phyloP scores from a whole-genome alignment of 1,140 invertebrate genomes.

The Formica selysi region DNA sequence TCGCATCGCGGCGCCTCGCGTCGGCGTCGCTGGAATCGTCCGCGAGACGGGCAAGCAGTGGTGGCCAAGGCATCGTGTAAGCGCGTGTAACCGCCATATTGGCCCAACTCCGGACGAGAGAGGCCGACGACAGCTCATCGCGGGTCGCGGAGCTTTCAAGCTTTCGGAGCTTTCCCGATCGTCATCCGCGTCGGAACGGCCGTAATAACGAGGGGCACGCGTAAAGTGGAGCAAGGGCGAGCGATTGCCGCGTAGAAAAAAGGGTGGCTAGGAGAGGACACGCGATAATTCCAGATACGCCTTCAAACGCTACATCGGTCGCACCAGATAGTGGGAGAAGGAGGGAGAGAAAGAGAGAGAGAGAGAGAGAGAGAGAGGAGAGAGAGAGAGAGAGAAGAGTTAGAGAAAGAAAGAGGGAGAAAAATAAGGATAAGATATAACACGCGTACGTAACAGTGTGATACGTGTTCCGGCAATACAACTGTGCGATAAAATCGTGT shows the following conservation, averaged over 20 bases:
- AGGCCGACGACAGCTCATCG: slow-evolving; percentile 40
- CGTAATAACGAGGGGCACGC: slow-evolving; percentile 26
- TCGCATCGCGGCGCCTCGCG: slow-evolving; percentile 78
- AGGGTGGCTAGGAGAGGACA: slow-evolving; percentile 55
- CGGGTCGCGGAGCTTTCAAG: slow-evolving; percentile 50
- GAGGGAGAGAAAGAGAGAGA: not conserved
- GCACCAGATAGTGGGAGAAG: slow-evolving; percentile 41
- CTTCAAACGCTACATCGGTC: slow-evolving; percentile 56
- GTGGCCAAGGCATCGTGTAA: slow-evolving; percentile 69
- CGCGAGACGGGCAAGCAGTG: slow-evolving; percentile 65
- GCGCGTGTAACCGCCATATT: slow-evolving; percentile 73
- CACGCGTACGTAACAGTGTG: slow-evolving; percentile 34
- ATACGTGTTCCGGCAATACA: slow-evolving; percentile 30
- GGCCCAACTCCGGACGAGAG: slow-evolving; percentile 67
- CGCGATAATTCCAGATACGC: slow-evolving; percentile 52
- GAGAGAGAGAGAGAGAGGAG: not conserved
- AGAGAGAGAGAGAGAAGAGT: not conserved
- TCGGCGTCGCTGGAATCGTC: slow-evolving; percentile 71
- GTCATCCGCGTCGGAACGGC: slow-evolving; percentile 21
- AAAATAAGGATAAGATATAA: slow-evolving; percentile 58
- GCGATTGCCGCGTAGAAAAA: not conserved
- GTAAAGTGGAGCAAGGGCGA: slow-evolving; percentile 43
- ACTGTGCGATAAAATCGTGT: not conserved
- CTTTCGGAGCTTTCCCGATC: slow-evolving; percentile 7
- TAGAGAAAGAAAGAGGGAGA: slow-evolving; percentile 39